Evolutionary conservation across 2,888 invertebrate genomes (phyloP).

Genomic region (Ecdyonurus torrentis): DNA sequence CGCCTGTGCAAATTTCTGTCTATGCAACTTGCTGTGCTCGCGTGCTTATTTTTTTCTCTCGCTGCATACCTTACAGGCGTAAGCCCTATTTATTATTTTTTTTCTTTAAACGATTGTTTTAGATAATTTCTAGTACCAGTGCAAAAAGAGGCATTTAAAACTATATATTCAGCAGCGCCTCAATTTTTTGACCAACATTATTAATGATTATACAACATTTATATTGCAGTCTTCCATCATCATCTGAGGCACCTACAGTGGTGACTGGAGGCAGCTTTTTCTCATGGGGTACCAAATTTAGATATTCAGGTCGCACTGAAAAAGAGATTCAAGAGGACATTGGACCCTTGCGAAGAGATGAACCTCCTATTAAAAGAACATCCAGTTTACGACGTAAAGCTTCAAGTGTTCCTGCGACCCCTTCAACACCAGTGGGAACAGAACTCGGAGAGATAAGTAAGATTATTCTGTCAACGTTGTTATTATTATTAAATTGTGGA

Average conservation of each 20-base stretch:
- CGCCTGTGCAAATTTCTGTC: too few species aligned
- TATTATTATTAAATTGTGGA: too few species aligned
- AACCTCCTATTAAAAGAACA: constrained; percentile 30
- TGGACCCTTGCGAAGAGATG: constrained; percentile 33
- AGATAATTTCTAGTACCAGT: too few species aligned
- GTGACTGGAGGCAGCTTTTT: constrained; percentile 83
- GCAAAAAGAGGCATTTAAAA: too few species aligned
- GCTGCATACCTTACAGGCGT: background rate
- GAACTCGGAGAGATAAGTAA: constrained; percentile 36
- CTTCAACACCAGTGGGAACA: constrained; percentile 62
- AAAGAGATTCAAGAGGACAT: constrained; percentile 75
- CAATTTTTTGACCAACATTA: too few species aligned
- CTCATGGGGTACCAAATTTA: constrained; percentile 88
- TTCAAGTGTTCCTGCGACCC: constrained; percentile 73
- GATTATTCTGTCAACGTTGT: too few species aligned
- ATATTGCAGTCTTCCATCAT: constrained; percentile 59
- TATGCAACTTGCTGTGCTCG: too few species aligned
- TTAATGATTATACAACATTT: background rate
- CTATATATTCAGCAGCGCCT: too few species aligned
- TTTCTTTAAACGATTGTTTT: too few species aligned
- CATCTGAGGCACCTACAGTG: constrained; percentile 66
- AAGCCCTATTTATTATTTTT: background rate
- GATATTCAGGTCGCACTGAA: constrained; percentile 80
- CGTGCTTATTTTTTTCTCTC: too few species aligned
- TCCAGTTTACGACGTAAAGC: constrained; percentile 55